These are phyloP conservation scores for Ammodytes dubius DNA, from an alignment of 2,113 vertebrate genomes.

Conservation along the genomic window DNA sequence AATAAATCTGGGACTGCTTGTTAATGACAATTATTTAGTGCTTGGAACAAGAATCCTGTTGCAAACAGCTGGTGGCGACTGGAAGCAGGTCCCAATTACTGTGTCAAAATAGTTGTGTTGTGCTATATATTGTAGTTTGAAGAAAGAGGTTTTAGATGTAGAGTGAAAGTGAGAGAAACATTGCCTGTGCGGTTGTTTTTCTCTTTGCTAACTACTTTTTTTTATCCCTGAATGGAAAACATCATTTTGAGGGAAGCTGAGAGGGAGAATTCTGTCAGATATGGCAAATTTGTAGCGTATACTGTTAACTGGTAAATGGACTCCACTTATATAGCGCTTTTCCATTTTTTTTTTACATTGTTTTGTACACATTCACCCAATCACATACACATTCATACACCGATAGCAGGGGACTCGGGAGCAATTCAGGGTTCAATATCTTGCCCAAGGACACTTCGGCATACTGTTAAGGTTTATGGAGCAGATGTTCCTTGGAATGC, in stretches of 20 bases:
- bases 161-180: slow-evolving; percentile 9
- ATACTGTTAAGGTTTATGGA: no score
- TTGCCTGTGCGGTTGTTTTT: neutral
- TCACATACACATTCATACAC: no score
- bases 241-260: neutral
- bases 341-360: no score
- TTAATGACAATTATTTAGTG: slow-evolving; percentile 50
- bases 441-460: no score
- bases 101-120: slow-evolving; percentile 21
- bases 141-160: slow-evolving; percentile 1
- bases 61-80: slow-evolving; percentile 49
- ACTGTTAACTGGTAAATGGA: neutral
- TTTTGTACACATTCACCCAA: no score
- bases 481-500: neutral
- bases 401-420: no score
- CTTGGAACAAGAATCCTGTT: slow-evolving; percentile 10
- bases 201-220: neutral
- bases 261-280: neutral
- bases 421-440: no score
- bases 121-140: slow-evolving; percentile 5
- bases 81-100: slow-evolving; percentile 52
- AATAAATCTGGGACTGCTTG: slow-evolving; percentile 46
- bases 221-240: neutral
- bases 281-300: neutral
- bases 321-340: no score